Evolutionary conservation across 2,888 invertebrate species (phyloP).

Genomic region (Atethmia centrago): DNA sequence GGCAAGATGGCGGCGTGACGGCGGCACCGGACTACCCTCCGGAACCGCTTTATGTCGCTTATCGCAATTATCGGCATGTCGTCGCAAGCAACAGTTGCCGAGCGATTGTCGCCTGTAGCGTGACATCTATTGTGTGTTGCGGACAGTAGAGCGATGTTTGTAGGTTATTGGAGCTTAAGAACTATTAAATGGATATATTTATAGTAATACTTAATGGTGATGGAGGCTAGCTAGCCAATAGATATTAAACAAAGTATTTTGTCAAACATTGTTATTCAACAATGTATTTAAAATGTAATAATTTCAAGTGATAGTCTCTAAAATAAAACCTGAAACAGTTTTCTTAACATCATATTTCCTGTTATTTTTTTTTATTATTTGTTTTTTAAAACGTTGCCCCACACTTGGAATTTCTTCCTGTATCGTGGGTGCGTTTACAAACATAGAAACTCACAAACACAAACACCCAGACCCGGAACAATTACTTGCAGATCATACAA

Average conservation of each 20-base stretch:
- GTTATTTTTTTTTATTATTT: too few relatives aligned
- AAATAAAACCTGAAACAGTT: background rate
- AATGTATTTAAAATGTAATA: background rate
- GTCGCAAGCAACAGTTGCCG: conserved; percentile 60
- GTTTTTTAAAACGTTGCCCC: too few relatives aligned
- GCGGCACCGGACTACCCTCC: conserved; percentile 54
- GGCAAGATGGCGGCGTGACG: conserved; percentile 26
- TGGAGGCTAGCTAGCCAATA: background rate
- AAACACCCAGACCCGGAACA: too few relatives aligned
- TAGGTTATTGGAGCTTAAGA: background rate
- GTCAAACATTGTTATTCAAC: background rate
- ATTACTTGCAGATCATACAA: too few relatives aligned
- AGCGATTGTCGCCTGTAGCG: conserved; percentile 15
- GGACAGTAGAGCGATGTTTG: background rate
- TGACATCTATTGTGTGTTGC: conserved; percentile 15
- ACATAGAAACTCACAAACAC: too few relatives aligned
- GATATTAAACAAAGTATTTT: background rate
- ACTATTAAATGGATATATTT: background rate
- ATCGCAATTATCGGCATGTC: conserved; percentile 41
- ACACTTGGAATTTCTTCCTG: too few relatives aligned
- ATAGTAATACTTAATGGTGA: background rate
- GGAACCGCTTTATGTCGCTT: conserved; percentile 63
- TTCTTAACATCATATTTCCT: conserved; percentile 9
- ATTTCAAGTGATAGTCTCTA: background rate
- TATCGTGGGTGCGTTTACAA: too few relatives aligned